Evolutionary conservation across 2,113 vertebrate genomes (phyloP).

Genomic region (Speoplatyrhinus poulsoni): DNA sequence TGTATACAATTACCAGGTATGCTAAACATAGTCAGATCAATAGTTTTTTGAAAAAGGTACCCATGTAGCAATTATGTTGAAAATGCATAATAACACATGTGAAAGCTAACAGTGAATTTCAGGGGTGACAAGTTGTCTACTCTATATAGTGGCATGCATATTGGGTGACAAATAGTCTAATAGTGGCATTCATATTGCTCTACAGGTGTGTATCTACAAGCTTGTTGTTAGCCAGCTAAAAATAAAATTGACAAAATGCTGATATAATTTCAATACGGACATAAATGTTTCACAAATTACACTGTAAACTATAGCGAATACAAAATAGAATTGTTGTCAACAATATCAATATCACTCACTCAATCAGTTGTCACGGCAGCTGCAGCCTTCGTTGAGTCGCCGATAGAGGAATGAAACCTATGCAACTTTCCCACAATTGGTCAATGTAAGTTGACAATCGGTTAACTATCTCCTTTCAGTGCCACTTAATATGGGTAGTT

Average conservation of each 20-base stretch:
- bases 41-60: not conserved
- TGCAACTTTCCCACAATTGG: conserved; percentile 20
- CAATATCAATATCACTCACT: conserved; percentile 43
- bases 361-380: conserved; percentile 54
- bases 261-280: not conserved
- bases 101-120: too few species aligned
- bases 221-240: conserved; percentile 14
- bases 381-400: conserved; percentile 34
- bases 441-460: not conserved
- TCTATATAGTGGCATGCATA: too few species aligned
- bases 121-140: too few species aligned
- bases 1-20: not conserved
- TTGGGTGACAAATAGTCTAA: too few species aligned
- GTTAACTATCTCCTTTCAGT: conserved; percentile 18
- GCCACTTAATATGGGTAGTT: conserved; percentile 34
- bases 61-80: not conserved
- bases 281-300: not conserved
- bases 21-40: not conserved
- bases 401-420: conserved; percentile 35
- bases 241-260: not conserved
- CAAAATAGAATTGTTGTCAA: conserved; percentile 7
- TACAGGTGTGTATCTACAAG: conserved; percentile 57
- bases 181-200: conserved; percentile 33
- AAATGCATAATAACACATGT: not conserved
- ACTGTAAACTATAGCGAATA: conserved; percentile 9